phyloP scores from a whole-genome alignment of 1,140 invertebrate genomes.

The Tetramorium parvispinum region DNA sequence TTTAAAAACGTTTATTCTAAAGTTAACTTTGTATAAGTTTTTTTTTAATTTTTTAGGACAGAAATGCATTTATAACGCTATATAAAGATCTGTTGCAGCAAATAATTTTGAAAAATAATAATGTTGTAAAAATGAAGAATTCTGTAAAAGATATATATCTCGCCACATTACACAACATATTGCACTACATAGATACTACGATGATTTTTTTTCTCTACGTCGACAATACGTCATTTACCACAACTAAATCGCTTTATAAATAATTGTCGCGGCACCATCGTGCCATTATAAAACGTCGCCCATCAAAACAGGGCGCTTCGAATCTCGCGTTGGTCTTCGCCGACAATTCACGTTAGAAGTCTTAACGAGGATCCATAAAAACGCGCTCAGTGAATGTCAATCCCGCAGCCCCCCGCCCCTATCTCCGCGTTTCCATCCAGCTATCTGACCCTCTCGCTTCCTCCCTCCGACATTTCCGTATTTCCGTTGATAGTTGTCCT shows the following conservation, averaged over 20 bases:
- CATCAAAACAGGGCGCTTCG: slow-evolving; percentile 48
- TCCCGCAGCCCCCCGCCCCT: slow-evolving; percentile 35
- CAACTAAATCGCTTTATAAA: slow-evolving; percentile 20
- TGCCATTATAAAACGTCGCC: slow-evolving; percentile 25
- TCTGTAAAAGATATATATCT: background rate
- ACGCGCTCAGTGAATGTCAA: slow-evolving; percentile 65
- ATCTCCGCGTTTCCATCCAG: background rate
- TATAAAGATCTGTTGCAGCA: background rate
- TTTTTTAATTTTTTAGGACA: background rate
- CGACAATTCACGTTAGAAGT: slow-evolving; percentile 67
- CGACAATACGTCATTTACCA: background rate
- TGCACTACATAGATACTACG: background rate
- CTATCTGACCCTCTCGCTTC: background rate
- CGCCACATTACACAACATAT: background rate
- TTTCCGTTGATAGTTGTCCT: slow-evolving; percentile 49
- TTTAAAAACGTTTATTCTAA: no score
- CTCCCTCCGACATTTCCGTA: background rate
- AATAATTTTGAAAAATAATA: background rate
- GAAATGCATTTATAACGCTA: background rate
- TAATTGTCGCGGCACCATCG: background rate
- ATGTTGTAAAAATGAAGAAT: background rate
- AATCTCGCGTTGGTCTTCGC: slow-evolving; percentile 55
- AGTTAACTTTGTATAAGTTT: background rate
- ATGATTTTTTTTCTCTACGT: background rate
- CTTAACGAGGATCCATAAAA: slow-evolving; percentile 72